Conservation (phyloP, 2,113 vertebrate genomes). For the Chamaea fasciata region DNA sequence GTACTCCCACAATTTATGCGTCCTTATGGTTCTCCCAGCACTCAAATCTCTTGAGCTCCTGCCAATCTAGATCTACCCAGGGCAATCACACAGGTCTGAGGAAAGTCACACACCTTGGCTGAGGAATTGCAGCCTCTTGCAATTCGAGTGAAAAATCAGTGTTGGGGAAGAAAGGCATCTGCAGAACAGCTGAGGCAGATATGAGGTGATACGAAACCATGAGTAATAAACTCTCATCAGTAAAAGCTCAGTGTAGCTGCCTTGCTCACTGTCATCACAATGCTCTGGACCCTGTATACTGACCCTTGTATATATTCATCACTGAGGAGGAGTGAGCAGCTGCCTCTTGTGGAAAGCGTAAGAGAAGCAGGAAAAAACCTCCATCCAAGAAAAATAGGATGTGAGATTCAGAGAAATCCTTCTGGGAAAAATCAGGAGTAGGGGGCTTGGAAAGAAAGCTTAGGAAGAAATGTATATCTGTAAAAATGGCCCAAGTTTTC, state of each 20-base stretch:
- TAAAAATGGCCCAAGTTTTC: neutral
- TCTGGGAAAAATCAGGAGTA: neutral
- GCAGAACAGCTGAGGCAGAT: slow-evolving; percentile 2
- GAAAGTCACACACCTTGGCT: neutral
- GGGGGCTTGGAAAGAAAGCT: neutral
- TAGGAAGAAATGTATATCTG: neutral
- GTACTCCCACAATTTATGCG: neutral
- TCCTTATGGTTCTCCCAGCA: neutral
- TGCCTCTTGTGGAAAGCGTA: neutral
- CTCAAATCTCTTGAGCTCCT: neutral
- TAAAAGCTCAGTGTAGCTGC: neutral
- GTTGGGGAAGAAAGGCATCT: neutral
- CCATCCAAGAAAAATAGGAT: neutral
- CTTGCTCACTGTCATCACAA: neutral
- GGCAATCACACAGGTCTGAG: neutral
- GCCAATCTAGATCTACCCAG: neutral
- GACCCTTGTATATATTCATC: neutral
- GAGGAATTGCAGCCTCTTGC: neutral
- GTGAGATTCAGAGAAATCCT: neutral
- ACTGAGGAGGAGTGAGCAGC: neutral
- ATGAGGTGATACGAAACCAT: neutral
- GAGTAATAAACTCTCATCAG: slow-evolving; percentile 12
- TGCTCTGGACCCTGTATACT: neutral
- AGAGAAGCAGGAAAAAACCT: neutral
- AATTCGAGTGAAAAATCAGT: neutral